These are phyloP conservation scores for Chloroclystis v-ata DNA, from an alignment of 2,888 invertebrate species.

Conservation along the genomic window DNA sequence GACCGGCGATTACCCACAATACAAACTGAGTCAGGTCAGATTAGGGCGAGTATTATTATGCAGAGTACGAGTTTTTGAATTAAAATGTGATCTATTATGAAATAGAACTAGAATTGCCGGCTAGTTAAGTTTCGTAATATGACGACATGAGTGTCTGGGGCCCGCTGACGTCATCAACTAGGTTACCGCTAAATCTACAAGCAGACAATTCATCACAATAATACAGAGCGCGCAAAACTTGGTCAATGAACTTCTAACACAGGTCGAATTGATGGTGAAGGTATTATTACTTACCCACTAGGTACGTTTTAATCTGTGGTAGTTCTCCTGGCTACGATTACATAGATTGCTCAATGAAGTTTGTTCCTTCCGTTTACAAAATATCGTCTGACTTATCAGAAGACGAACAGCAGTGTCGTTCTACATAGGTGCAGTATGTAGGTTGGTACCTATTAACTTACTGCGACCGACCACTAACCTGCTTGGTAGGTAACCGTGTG, in stretches of 20 bases:
- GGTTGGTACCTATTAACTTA: too few relatives aligned
- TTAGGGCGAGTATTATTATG: conserved; percentile 70
- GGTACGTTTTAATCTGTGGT: conserved; percentile 1
- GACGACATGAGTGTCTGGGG: conserved; percentile 47
- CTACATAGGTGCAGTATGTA: too few relatives aligned
- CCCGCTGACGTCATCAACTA: conserved; percentile 69
- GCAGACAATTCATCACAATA: conserved; percentile 65
- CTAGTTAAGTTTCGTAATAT: conserved; percentile 55
- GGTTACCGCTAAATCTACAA: conserved; percentile 77
- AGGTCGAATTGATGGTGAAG: background rate
- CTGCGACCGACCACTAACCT: too few relatives aligned
- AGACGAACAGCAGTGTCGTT: too few relatives aligned
- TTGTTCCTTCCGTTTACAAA: too few relatives aligned
- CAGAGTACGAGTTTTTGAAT: conserved; percentile 60
- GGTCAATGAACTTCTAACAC: conserved; percentile 57
- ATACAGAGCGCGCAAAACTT: conserved; percentile 59
- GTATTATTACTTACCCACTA: background rate
- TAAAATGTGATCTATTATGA: conserved; percentile 40
- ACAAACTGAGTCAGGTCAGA: conserved; percentile 65
- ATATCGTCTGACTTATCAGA: too few relatives aligned
- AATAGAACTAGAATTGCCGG: conserved; percentile 68
- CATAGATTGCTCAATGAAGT: too few relatives aligned
- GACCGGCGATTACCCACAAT: conserved; percentile 56
- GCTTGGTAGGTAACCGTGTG: too few relatives aligned
- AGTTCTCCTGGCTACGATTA: background rate